phyloP scores from a whole-genome alignment of 2,888 invertebrate species.

The Eilema griseolum region DNA sequence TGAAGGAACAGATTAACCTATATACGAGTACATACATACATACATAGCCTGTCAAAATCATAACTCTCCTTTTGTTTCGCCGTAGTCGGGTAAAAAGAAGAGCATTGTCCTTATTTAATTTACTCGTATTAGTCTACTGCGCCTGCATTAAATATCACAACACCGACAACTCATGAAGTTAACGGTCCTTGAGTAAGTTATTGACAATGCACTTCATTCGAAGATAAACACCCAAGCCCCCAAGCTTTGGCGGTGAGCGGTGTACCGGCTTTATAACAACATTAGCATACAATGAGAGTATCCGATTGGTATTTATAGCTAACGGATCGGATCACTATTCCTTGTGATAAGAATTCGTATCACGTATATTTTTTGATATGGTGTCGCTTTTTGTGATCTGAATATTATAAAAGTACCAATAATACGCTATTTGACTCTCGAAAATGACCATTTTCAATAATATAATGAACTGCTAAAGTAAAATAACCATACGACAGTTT shows the following conservation, averaged over 20 bases:
- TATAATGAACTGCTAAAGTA: no score
- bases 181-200: conserved; percentile 38
- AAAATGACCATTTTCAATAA: no score
- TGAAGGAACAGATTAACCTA: no score
- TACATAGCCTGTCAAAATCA: no score
- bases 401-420: neutral
- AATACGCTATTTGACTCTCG: no score
- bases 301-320: conserved; percentile 38
- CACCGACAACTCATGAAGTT: conserved; percentile 19
- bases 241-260: conserved; percentile 17
- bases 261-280: conserved; percentile 31
- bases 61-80: no score
- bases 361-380: conserved; percentile 31
- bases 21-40: no score
- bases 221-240: conserved; percentile 32
- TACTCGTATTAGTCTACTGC: neutral
- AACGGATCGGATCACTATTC: conserved; percentile 42
- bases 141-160: conserved; percentile 22
- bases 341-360: conserved; percentile 27
- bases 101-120: no score
- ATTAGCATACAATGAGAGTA: conserved; percentile 61
- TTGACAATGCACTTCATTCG: conserved; percentile 30
- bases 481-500: no score
- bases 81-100: no score
- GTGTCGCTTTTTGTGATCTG: conserved; percentile 14